These are phyloP conservation scores for Chelmon rostratus DNA, from an alignment of 2,797 vertebrate species.

Conservation along the genomic window DNA sequence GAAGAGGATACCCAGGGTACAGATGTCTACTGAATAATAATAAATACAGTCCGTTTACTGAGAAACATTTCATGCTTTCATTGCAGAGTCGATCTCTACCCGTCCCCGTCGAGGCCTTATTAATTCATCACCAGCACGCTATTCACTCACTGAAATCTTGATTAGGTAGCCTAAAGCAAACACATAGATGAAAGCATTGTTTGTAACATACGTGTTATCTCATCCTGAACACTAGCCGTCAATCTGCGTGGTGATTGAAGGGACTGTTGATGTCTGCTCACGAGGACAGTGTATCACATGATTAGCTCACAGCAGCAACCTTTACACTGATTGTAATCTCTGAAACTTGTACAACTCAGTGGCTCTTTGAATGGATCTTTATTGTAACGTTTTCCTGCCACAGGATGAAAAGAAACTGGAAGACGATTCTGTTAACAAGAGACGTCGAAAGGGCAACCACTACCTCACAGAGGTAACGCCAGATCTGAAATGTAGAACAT, in stretches of 20 bases:
- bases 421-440: slow-evolving; percentile 90
- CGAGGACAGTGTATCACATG: not conserved
- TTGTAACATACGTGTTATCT: slow-evolving; percentile 2
- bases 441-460: slow-evolving; percentile 86
- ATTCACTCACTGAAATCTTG: not conserved
- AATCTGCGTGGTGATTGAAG: not conserved
- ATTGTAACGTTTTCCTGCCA: not conserved
- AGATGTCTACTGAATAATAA: too few relatives aligned
- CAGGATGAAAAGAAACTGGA: slow-evolving; percentile 89
- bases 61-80: not conserved
- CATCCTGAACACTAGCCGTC: not conserved
- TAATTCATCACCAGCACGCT: not conserved
- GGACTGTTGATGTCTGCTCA: not conserved
- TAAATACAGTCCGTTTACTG: too few relatives aligned
- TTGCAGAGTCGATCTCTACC: not conserved
- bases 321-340: not conserved
- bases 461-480: slow-evolving; percentile 89
- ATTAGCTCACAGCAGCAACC: not conserved
- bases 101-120: not conserved
- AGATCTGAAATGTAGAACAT: not conserved
- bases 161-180: slow-evolving; percentile 16
- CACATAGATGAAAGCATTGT: not conserved
- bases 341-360: not conserved
- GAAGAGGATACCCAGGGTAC: slow-evolving; percentile 93
- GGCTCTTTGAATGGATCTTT: not conserved